Evolutionary conservation across 2,113 vertebrate genomes (phyloP), one percentile per base, ranked within the genome.

Genomic region (Heterotis niloticus): DNA sequence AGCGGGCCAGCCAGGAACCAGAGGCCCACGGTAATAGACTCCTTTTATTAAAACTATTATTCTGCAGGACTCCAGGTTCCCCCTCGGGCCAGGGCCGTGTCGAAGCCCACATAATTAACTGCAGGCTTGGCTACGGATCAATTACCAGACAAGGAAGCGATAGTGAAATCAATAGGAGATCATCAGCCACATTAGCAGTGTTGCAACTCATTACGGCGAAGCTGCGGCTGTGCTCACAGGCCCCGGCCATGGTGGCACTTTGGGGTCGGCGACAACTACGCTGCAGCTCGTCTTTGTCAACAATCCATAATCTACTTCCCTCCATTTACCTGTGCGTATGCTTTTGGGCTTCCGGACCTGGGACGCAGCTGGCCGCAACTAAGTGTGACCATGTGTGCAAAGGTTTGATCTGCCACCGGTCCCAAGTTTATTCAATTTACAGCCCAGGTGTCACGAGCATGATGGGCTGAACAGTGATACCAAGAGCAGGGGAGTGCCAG

Each of bases 101-200:
- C 97, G 95, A 96, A 97, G 96, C 95, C 96, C 94, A 97, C 97
- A 98, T 99, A 99, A 99, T 99, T 99, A 99, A 99, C 98, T 98
- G 96, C 94, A 96, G 95, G 94, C 96, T 97, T 96, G 96, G 97
- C 96, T 97, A 98, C 94, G 96, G 97, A 98, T 99, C 98, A 99
- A 99, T 99, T 99, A 98, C 97, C 96, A 98, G 97, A 99, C 97
- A 98, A 98, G 96, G 96, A 98, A 98, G 96, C 98, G 96, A 99
- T 99, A 96, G 97, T 95, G 94, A 95, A 98, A 98, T 99, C 97
- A 98, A 99, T 99, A 96, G 95, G 96, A 99, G 97, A 99, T 99
- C 97, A 99, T 99, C 98, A 99, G 96, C 93, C 95, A 99, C 96
- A 96, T 99, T 98, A 99, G 98, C 97, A 98, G 96, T 97, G 96